Base-by-base conservation (phyloP, 2,888 invertebrate genomes). In the Brachypalpus laphriformis region DNA sequence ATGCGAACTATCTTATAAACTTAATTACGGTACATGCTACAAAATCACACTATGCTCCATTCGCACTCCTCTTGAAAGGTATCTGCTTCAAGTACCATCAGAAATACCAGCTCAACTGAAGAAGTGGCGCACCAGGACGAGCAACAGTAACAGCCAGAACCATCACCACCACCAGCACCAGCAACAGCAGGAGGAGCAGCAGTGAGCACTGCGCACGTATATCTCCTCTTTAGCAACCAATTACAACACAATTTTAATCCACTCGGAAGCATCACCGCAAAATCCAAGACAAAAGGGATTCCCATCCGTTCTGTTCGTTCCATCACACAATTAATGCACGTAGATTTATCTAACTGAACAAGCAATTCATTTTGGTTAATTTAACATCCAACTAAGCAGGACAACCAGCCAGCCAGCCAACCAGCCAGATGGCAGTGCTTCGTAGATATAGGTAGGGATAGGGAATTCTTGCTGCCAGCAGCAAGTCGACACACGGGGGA, bases 331-430 rank as follows among this genome's bases (percentile, higher is more conserved):
- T 82, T 76, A 82, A 82, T 82, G 76, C 65, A 82, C 82, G 76
- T 82, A 82, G 82, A 82, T 82, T 82, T 82, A 82, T 82, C 82
- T 82, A 82, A 82, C 76, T 82, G 82, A 82, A 76, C 82, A 82
- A 82, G 82, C 82, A 82, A 82, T 76, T 76, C 82, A 82, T 82
- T 82, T 82, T 82, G 82, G 82, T 82, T 82, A 82, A 82, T 76
- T 82, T 82, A 82, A 82, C 82, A 76, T 76, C 71, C 63, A 76
- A 66, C 65, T 76, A 65, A 71, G 70, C 82, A 70, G 56, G 66
- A 56, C 57, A 65, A 37, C 59, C 61, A 20, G 57, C 22, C 34
- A 34, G 40, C 25, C 40, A 11, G 9, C 57, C 59, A 18, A 63
- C 18, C 34, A 34, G 42, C 49, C 28, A 65, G n/a, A 11, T 8